phyloP scores from a whole-genome alignment of 2,888 invertebrate genomes.

The Dicyrtomina minuta region DNA sequence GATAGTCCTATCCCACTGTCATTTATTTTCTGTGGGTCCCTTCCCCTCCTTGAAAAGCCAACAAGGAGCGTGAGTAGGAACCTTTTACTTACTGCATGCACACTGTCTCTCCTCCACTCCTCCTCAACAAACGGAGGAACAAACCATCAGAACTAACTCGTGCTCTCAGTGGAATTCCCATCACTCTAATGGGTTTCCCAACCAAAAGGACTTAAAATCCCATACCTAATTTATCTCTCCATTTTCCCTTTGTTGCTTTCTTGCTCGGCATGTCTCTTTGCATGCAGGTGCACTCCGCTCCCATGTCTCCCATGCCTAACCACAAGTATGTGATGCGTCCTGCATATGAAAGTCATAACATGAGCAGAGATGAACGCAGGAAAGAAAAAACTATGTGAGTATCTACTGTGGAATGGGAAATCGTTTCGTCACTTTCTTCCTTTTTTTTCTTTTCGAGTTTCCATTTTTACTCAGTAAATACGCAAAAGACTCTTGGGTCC shows the following conservation, averaged over 20 bases:
- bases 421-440: neutral
- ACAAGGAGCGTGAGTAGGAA: too few species aligned
- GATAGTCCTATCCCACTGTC: neutral
- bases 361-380: too few species aligned
- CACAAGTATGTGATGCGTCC: too few species aligned
- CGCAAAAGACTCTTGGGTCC: neutral
- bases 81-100: too few species aligned
- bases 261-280: neutral
- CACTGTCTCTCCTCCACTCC: neutral
- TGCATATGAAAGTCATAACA: too few species aligned
- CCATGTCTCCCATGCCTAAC: too few species aligned
- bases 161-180: conserved; percentile 10
- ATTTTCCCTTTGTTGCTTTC: conserved; percentile 1
- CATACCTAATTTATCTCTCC: neutral
- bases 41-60: too few species aligned
- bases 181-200: conserved; percentile 21
- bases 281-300: too few species aligned
- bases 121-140: too few species aligned
- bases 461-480: neutral
- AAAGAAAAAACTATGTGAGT: too few species aligned
- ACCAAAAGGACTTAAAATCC: neutral
- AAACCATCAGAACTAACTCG: conserved; percentile 11
- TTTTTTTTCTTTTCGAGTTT: neutral
- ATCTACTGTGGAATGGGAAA: neutral
- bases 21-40: neutral